Conservation (phyloP, 2,888 invertebrate genomes). For the Quadroppia sp. region DNA sequence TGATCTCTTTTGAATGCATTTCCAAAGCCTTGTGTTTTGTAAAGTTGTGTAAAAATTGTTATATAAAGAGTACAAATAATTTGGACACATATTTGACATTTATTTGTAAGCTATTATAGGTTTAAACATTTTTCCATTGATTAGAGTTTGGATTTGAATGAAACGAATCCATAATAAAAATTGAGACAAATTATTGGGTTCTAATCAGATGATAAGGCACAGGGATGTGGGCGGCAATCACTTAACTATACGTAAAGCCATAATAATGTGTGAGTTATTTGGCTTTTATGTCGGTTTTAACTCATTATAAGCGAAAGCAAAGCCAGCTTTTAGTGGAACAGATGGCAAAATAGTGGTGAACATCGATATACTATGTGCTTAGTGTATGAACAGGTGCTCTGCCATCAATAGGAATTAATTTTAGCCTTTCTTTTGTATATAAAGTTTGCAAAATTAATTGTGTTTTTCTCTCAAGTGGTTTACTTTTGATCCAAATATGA, state of each 20-base stretch:
- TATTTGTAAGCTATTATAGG: neutral
- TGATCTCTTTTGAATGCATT: neutral
- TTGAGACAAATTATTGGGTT: neutral
- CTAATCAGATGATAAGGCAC: neutral
- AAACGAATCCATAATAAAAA: neutral
- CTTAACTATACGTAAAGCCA: neutral
- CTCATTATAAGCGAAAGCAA: slow-evolving; percentile 25
- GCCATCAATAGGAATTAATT: slow-evolving; percentile 24
- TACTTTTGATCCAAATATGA: neutral
- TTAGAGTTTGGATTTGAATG: neutral
- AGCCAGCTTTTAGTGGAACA: slow-evolving; percentile 31
- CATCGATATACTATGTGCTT: neutral
- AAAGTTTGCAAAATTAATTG: slow-evolving; percentile 23
- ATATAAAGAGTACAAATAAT: slow-evolving; percentile 7
- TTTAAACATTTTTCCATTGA: neutral
- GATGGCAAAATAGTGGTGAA: slow-evolving; percentile 19
- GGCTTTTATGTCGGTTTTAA: neutral
- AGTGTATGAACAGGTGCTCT: slow-evolving; percentile 33
- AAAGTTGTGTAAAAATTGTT: neutral
- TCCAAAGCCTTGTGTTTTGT: neutral
- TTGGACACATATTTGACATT: slow-evolving; percentile 22
- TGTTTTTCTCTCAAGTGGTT: slow-evolving; percentile 24
- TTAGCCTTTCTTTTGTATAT: neutral
- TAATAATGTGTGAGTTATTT: slow-evolving; percentile 4
- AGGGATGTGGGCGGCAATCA: slow-evolving; percentile 25